Base-by-base conservation (phyloP, 2,797 vertebrate genomes). In the Crocidura indochinensis region DNA sequence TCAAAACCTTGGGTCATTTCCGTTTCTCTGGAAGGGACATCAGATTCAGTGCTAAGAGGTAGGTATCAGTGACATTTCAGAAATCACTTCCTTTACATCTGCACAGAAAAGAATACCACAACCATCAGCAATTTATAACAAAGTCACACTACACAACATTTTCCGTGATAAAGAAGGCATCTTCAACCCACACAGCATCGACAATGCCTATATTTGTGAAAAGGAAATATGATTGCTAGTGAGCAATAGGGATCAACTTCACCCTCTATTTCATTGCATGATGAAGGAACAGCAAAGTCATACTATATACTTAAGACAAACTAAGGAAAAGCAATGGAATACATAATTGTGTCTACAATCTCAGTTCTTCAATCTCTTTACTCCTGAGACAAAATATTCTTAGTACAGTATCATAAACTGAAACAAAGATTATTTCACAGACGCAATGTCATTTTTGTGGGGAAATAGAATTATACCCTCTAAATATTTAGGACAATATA, bases 1-100 rank as follows among this genome's bases (percentile, higher is more conserved):
- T 96, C 95, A 84, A 97, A 97, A 8, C 97, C 97, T 20, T 98
- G 98, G 98, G 19, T 93, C 31, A 76, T 98, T 49, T 96, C 96
- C 75, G 97, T 93, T 91, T 95, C 88, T 46, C 96, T 98, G 74
- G 95, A 97, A 91, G 97, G 96, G 51, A 85, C 88, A 68, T 93
- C 96, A 0, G 29, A 96, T 47, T 96, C 96, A 79, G 75, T 94
- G 46, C 87, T 98, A 10, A 97, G 95, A 97, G 98, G 98, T 98
- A 95, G 92, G 96, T 72, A 68, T 31, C 11, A 8, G 1, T 89
- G 93, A 88, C 20, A 90, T 91, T n/a, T 1, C 0, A 0, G 68
- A 64, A 24, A 75, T 12, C 22, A 65, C 1, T 51, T 53, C 6
- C 6, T 67, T 31, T 62, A 31, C 64, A 62, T 83, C 47, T n/a